phyloP scores from a whole-genome alignment of 2,888 invertebrate genomes.

The Agrotis segetum region DNA sequence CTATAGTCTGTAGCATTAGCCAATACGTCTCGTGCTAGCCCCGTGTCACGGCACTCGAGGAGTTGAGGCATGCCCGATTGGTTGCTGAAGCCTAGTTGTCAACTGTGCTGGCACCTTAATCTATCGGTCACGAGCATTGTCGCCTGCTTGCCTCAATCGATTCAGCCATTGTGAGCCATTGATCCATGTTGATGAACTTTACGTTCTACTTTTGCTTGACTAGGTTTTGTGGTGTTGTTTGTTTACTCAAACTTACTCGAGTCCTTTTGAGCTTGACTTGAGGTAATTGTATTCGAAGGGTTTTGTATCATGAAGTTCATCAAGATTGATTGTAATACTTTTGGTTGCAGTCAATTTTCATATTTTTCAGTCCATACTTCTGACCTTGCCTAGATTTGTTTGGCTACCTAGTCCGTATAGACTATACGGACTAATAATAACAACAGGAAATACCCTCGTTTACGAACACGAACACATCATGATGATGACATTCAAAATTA shows the following conservation, averaged over 20 bases:
- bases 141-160: conserved; percentile 60
- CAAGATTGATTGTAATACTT: background rate
- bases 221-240: background rate
- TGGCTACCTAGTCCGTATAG: conserved; percentile 1
- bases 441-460: conserved; percentile 38
- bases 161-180: conserved; percentile 32
- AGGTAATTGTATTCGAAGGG: background rate
- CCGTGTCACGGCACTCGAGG: conserved; percentile 34
- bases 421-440: conserved; percentile 1
- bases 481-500: conserved; percentile 58
- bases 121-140: conserved; percentile 57
- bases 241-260: background rate
- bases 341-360: background rate
- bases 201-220: conserved; percentile 40
- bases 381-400: conserved; percentile 2
- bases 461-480: conserved; percentile 27
- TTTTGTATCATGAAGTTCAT: background rate
- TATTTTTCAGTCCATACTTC: background rate
- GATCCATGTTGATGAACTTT: conserved; percentile 34
- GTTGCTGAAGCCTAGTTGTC: conserved; percentile 49
- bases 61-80: conserved; percentile 31
- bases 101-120: conserved; percentile 40
- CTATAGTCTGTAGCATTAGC: conserved; percentile 20
- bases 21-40: conserved; percentile 47
- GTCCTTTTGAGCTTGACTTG: background rate